Base-by-base conservation (phyloP, 2,113 vertebrate genomes). In the Cyrtonyx montezumae region DNA sequence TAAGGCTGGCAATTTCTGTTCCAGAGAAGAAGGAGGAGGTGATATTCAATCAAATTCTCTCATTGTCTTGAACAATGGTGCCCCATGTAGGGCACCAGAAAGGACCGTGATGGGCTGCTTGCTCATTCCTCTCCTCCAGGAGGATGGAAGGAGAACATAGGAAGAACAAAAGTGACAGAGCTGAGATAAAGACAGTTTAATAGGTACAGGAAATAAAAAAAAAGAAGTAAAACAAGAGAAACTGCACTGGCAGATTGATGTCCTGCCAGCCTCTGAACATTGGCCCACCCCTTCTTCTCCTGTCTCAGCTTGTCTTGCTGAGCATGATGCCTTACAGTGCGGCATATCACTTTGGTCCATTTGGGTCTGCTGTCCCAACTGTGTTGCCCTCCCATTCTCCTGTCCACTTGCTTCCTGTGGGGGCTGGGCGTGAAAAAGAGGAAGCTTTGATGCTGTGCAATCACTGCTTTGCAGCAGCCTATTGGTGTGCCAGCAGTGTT, bases 11-110 rank as follows among this genome's bases (percentile, higher is more conserved):
- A 94, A 40, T n/a, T 53, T 37, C 30, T 28, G 37, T 4, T 26
- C 9, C 0, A 0, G 10, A 55, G n/a, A 28, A 48, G 63, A 59
- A 71, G 28, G 18, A 6, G 53, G 3, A 76, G 13, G 13, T 82
- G 51, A 30, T 0, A 0, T 70, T 36, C 5, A 3, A 56, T 66
- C 55, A 69, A 86, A 87, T 28, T 28, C 61, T 58, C 55, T 78
- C 56, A 46, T 43, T 56, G 48, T 89, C 61, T 51, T 87, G 53
- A 87, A 69, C 18, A 1, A 73, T 40, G 40, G 40, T 40, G 26
- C 23, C 20, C 32, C 40, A 62, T 0, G 1, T 28, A 6, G 1
- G 25, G 22, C 89, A 88, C 40, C 40, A 84, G 51, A 79, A 71
- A 88, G 46, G 25, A 73, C 43, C 59, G 36, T 56, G 40, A 78